Conservation (phyloP, 1,140 invertebrate species). For the Vanessa atalanta region DNA sequence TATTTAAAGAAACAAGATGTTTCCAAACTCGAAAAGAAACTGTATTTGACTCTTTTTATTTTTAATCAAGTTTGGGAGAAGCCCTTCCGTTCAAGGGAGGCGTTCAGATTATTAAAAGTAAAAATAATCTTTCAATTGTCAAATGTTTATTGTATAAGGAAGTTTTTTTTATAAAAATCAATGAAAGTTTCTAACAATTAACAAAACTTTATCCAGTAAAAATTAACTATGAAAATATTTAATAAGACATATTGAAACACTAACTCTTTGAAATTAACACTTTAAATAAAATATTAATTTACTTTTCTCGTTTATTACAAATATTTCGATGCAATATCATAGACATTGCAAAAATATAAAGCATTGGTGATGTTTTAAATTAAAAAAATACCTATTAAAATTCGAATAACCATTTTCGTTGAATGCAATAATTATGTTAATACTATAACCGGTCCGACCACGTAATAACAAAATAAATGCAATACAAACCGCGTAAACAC, state of each 20-base stretch:
- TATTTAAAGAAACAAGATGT: slow-evolving; percentile 6
- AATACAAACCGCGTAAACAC: slow-evolving; percentile 42
- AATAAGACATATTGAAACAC: no score
- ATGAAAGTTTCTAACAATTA: neutral
- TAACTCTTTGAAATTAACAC: no score
- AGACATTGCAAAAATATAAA: no score
- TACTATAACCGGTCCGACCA: slow-evolving; percentile 36
- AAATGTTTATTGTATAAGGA: neutral
- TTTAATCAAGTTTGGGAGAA: slow-evolving; percentile 1
- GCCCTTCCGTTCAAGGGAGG: neutral
- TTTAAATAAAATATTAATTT: no score
- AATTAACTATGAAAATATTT: no score
- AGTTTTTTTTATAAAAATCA: no score
- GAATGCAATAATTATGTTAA: slow-evolving; percentile 1
- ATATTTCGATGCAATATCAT: no score
- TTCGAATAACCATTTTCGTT: neutral
- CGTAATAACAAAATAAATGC: slow-evolving; percentile 31
- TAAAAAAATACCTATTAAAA: neutral
- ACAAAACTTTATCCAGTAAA: neutral
- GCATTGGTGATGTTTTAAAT: neutral
- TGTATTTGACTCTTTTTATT: slow-evolving; percentile 4
- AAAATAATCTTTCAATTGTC: neutral
- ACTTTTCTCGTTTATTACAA: no score
- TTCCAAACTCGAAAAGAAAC: slow-evolving; percentile 12
- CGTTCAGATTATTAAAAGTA: neutral